Conservation (phyloP, 2,113 vertebrate species). For the Gadus macrocephalus region DNA sequence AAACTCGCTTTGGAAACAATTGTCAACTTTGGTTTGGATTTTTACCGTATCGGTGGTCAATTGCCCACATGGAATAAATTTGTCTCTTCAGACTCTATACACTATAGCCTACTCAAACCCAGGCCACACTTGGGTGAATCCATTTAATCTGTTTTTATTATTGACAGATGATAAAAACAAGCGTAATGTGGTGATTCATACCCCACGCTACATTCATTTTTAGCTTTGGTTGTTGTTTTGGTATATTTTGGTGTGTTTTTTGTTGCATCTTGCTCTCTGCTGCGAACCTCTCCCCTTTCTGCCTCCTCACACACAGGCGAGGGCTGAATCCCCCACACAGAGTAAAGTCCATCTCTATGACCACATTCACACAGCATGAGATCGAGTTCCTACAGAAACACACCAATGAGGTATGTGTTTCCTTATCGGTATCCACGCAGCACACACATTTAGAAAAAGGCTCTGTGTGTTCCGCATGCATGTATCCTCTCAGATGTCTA, state of each 20-base stretch:
- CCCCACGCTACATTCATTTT: too few species aligned
- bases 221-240: background rate
- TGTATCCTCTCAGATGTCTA: background rate
- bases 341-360: slow-evolving; percentile 99
- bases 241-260: slow-evolving; percentile 6
- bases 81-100: too few species aligned
- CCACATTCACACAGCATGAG: slow-evolving; percentile 98
- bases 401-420: slow-evolving; percentile 86
- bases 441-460: too few species aligned
- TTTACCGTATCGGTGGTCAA: too few species aligned
- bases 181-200: too few species aligned
- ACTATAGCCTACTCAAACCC: too few species aligned
- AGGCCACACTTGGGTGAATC: too few species aligned
- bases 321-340: slow-evolving; percentile 97
- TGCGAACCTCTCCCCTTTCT: slow-evolving; percentile 42
- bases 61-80: too few species aligned
- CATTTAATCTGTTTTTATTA: too few species aligned
- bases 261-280: slow-evolving; percentile 15
- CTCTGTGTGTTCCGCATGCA: too few species aligned
- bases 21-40: too few species aligned
- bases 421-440: background rate
- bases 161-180: too few species aligned
- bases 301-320: slow-evolving; percentile 71
- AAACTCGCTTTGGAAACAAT: background rate
- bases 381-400: slow-evolving; percentile 98